Evolutionary conservation across 1,140 invertebrate species (phyloP).

Genomic region (Aporrectodea caliginosa): DNA sequence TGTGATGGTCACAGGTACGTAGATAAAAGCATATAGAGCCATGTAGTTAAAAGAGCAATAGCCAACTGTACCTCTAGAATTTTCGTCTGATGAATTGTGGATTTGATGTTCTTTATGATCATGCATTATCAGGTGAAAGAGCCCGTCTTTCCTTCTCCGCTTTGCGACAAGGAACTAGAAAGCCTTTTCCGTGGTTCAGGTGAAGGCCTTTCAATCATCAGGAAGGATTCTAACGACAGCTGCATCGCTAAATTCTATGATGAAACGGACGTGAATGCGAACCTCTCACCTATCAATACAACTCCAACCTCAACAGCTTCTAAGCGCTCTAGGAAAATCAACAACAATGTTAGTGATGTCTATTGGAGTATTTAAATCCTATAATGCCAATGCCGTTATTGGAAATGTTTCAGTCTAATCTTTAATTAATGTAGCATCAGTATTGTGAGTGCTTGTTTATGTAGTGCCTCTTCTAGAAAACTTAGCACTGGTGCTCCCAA

Average conservation of each 20-base stretch:
- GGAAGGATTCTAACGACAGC: not conserved
- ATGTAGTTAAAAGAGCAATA: not conserved
- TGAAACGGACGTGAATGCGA: too few species aligned
- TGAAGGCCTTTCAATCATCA: not conserved
- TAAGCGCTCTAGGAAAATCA: not conserved
- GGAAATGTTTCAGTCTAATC: not conserved
- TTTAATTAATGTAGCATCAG: not conserved
- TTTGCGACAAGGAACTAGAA: not conserved
- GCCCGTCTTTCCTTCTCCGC: not conserved
- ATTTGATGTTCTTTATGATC: not conserved
- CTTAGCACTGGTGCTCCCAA: too few species aligned
- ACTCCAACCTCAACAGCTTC: too few species aligned
- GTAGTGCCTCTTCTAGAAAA: too few species aligned
- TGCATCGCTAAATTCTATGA: too few species aligned
- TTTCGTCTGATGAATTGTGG: too few species aligned
- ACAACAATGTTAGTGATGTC: not conserved
- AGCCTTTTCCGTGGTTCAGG: not conserved
- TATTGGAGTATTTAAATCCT: not conserved
- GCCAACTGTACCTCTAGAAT: too few species aligned
- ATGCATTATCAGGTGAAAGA: not conserved
- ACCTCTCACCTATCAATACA: too few species aligned
- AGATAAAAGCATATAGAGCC: not conserved
- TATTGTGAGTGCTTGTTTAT: too few species aligned
- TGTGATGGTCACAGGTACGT: not conserved
- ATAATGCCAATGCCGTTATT: not conserved